phyloP scores from a whole-genome alignment of 2,113 vertebrate species.

The Apodemus speciosus region DNA sequence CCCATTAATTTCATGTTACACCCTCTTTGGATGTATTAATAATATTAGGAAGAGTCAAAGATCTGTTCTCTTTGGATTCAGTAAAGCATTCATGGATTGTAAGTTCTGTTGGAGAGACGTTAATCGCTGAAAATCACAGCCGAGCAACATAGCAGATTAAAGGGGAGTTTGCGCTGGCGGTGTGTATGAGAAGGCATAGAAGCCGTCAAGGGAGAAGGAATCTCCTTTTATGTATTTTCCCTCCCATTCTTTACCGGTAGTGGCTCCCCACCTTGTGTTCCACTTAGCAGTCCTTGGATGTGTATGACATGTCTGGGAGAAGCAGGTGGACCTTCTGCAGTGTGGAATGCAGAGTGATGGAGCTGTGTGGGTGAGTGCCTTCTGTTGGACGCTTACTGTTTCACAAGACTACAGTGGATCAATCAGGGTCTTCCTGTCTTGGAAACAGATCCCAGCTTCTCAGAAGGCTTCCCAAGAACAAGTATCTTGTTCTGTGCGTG shows the following conservation, averaged over 20 bases:
- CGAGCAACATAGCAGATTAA: constrained; percentile 40
- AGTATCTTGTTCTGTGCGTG: background rate
- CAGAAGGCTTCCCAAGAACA: background rate
- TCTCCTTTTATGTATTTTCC: background rate
- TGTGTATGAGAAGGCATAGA: background rate
- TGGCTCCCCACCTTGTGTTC: constrained; percentile 43
- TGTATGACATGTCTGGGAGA: background rate
- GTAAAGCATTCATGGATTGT: constrained; percentile 74
- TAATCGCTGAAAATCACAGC: constrained; percentile 48
- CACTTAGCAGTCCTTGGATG: background rate
- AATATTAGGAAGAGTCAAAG: constrained; percentile 80
- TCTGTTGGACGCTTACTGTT: background rate
- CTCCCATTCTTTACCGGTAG: background rate
- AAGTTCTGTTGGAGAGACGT: constrained; percentile 18
- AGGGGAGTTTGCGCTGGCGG: constrained; percentile 40
- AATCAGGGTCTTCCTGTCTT: background rate
- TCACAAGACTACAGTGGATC: background rate
- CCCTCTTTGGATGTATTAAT: constrained; percentile 77
- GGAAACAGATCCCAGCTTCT: background rate
- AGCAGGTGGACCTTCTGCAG: background rate
- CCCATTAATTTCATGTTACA: constrained; percentile 78
- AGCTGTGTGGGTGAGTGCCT: background rate
- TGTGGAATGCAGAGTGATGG: background rate
- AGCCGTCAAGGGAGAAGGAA: constrained; percentile 19
- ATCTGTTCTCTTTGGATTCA: constrained; percentile 72